Base-by-base conservation (phyloP, 2,113 vertebrate species). In the Rhynchomys soricoides region DNA sequence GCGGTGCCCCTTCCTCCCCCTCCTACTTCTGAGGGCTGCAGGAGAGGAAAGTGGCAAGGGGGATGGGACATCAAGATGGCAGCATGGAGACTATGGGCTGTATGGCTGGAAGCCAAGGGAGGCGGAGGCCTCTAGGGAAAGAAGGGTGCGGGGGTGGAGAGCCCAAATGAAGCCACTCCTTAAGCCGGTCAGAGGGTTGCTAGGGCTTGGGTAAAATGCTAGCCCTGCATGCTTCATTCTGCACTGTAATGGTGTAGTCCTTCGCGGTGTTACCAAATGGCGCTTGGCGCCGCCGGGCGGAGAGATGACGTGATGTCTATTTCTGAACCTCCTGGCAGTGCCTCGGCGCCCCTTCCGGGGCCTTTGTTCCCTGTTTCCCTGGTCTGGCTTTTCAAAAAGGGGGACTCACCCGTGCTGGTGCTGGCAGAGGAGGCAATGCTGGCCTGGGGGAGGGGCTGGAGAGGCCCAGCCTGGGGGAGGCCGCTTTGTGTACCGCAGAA, bases 281-380 rank as follows among this genome's bases (percentile, higher is more conserved):
- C 97, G 97, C 91, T 91, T 40, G 94, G 97, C 89, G 93, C 96
- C 93, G 96, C 95, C 31, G 93, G 97, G 95, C 81, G 52, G 45
- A 74, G 82, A 92, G 95, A 98, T 98, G 98, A 98, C 98, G 98
- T 98, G 97, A 98, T 98, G 98, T 97, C 98, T 98, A 96, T 98
- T 97, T 97, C 97, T 93, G 89, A 97, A 96, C 95, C 92, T 97
- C 95, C 96, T 96, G 90, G 97, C 97, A 96, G 98, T 75, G 97
- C 96, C 96, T 66, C 40, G 88, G 74, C 95, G 82, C 96, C 91
- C 79, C 90, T 97, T 86, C 73, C 57, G 29, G 43, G 90, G 91
- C 92, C 92, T 98, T 97, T 98, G 97, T 97, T 94, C 98, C 96
- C 97, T 96, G 97, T 98, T 97, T 90, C 75, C 90, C 88, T 26